Evolutionary conservation across 2,797 vertebrate genomes (phyloP).

Genomic region (Botia almorhae): DNA sequence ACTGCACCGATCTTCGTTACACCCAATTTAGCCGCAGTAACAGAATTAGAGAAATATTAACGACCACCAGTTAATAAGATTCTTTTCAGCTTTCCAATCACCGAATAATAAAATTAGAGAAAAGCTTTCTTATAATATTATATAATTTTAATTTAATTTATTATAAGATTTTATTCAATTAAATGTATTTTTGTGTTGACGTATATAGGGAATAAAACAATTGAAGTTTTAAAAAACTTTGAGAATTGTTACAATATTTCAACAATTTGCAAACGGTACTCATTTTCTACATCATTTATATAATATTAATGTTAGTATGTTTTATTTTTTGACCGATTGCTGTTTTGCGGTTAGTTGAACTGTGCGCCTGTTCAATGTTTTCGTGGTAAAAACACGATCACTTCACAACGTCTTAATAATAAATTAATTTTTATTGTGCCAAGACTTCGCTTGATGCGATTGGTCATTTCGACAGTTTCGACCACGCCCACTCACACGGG

Average conservation of each 20-base stretch:
- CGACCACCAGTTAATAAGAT: too few species aligned
- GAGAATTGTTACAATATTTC: too few species aligned
- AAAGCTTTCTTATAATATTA: too few species aligned
- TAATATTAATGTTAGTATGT: neutral
- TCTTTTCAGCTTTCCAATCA: too few species aligned
- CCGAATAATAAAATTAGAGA: too few species aligned
- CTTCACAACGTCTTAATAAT: neutral
- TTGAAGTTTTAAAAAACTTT: neutral
- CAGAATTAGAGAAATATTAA: too few species aligned
- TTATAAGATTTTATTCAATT: neutral
- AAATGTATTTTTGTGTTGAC: neutral
- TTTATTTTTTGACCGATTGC: neutral
- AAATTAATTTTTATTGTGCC: constrained; percentile 10
- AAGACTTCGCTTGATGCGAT: neutral
- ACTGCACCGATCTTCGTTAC: neutral
- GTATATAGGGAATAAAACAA: neutral
- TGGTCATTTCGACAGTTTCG: constrained; percentile 7
- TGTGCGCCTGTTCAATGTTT: neutral
- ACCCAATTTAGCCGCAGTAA: neutral
- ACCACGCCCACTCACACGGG: constrained; percentile 62
- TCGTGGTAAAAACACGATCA: neutral
- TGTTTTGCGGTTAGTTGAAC: too few species aligned
- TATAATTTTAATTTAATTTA: too few species aligned
- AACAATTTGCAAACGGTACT: neutral
- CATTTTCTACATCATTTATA: neutral